These are phyloP conservation scores for Poicephalus gulielmi DNA, from an alignment of 2,113 vertebrate genomes.

Conservation along the genomic window DNA sequence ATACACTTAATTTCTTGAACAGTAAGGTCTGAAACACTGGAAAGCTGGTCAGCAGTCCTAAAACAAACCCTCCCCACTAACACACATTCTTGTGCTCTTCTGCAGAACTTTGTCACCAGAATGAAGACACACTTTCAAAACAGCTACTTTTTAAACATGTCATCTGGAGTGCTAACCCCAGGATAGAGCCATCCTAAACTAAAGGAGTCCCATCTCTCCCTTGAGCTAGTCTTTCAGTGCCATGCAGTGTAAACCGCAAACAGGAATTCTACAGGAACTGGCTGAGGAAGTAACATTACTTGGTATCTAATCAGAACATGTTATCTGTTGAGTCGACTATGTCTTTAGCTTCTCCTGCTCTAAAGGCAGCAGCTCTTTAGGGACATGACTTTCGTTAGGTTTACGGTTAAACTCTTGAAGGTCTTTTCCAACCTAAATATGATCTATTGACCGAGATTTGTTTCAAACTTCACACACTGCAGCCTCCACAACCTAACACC, in stretches of 20 bases:
- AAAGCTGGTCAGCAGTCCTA: not conserved
- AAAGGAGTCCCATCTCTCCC: not conserved
- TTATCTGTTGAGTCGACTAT: not conserved
- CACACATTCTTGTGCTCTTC: not conserved
- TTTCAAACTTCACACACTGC: not conserved
- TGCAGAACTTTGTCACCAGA: not conserved
- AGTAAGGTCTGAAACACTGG: not conserved
- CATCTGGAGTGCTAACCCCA: not conserved
- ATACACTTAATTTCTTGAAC: not conserved
- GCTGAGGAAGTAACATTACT: not conserved
- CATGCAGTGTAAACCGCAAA: not conserved
- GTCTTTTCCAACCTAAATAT: not conserved
- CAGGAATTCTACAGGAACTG: not conserved
- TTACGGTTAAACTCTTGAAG: not conserved
- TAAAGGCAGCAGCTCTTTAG: not conserved
- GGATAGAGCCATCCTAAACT: not conserved
- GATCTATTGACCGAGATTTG: not conserved
- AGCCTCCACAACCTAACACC: conserved; percentile 1
- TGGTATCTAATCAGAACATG: not conserved
- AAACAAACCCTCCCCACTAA: not conserved
- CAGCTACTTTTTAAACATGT: not conserved
- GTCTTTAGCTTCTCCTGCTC: not conserved
- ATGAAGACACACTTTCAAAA: not conserved
- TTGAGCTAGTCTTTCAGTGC: not conserved
- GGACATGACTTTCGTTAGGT: not conserved